Conservation (phyloP, 2,888 invertebrate species). For the Drosophila crucigera region DNA sequence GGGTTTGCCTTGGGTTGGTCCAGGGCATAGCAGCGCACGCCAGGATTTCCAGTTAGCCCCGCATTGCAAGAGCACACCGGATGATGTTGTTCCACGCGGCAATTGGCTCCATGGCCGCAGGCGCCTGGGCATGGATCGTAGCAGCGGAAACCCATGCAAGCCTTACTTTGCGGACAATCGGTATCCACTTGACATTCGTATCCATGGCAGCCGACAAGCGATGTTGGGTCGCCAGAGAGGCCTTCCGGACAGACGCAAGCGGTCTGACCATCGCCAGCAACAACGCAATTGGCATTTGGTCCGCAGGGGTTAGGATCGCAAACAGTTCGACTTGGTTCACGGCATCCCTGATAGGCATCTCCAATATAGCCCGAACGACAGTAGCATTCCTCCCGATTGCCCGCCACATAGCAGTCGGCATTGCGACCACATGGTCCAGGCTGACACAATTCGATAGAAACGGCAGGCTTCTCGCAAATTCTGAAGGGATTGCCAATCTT, state of each 20-base stretch:
- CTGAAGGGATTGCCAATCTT: conserved; percentile 93
- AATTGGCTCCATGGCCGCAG: conserved; percentile 91
- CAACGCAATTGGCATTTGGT: conserved; percentile 90
- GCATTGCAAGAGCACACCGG: conserved; percentile 91
- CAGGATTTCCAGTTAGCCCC: conserved; percentile 92
- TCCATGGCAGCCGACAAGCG: conserved; percentile 90
- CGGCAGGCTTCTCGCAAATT: conserved; percentile 88
- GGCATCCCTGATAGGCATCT: conserved; percentile 92
- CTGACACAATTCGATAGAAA: conserved; percentile 89
- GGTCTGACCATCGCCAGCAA: conserved; percentile 89
- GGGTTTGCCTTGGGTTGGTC: conserved; percentile 87
- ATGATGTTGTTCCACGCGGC: conserved; percentile 91
- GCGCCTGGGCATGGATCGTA: conserved; percentile 93
- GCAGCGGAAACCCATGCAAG: conserved; percentile 93
- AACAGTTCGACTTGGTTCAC: conserved; percentile 88
- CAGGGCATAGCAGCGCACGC: conserved; percentile 89
- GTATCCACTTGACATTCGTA: conserved; percentile 92
- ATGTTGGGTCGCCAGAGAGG: conserved; percentile 91
- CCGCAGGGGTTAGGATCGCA: conserved; percentile 94
- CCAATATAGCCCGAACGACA: conserved; percentile 91
- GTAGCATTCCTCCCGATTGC: conserved; percentile 93
- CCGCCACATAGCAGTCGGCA: conserved; percentile 93
- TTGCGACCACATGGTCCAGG: conserved; percentile 94
- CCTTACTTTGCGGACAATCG: conserved; percentile 90
- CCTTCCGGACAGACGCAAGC: conserved; percentile 91